Evolutionary conservation across 64 coral and sea anemone genomes (phyloP), one percentile per base, ranked within the genome.

Genomic region (Dendronephthya gigantea): DNA sequence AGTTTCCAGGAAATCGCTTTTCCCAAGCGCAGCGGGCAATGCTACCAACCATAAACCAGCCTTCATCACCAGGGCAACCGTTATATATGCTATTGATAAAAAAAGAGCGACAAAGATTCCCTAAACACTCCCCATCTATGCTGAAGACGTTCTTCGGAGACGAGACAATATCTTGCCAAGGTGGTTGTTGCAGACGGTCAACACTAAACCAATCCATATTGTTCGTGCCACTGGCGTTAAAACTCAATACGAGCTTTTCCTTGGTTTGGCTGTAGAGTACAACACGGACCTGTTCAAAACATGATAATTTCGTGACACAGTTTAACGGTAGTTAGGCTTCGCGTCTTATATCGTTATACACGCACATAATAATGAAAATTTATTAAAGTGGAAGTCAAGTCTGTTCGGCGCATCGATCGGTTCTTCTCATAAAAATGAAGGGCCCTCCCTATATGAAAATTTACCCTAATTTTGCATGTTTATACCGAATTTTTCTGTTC

Each of bases 91-190:
- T 47, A 32, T 49, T 82, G 27, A 88, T 88, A 35, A 48, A 45
- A 34, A 88, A 88, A 13, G 4, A 22, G 6, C 83, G 83, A 45
- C 39, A n/a, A n/a, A 45, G n/a, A 7, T 23, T 14, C 9, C 13
- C 9, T 23, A n/a, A n/a, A n/a, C n/a, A n/a, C n/a, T n/a, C n/a
- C n/a, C n/a, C 72, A 4, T 13, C 7, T 15, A 82, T 31, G 15
- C 35, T 68, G 68, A 87, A 76, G 30, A 5, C 0, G 10, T 65
- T 86, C 32, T 11, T 49, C 14, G 50, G 16, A 41, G 66, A 35
- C 12, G 65, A 82, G 23, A 22, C 30, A n/a, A 88, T 30, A 35
- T 88, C 86, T 35, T 17, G 48, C 86, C 86, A 88, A 48, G 86
- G 86, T 15, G 86, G 81, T 17, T 82, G 5, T 16, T 34, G 40